Base-by-base conservation (phyloP, 2,888 invertebrate species). In the Tromatobia lineatoria region DNA sequence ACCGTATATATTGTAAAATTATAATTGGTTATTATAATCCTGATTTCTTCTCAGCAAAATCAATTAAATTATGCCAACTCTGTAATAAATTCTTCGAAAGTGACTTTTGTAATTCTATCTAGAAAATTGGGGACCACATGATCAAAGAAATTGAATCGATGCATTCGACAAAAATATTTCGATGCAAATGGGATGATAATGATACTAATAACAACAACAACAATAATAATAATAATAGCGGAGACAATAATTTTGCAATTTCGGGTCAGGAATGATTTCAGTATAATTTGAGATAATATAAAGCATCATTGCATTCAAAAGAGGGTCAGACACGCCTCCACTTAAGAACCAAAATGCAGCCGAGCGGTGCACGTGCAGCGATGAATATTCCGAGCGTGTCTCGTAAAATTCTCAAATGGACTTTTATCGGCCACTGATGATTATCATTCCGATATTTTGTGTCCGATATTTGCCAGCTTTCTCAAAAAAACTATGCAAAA, bases 361-460 rank as follows among this genome's bases (percentile, higher is more conserved):
- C 18, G 45, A 47, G 42, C 45, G 45, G 45, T 61, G 59, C 71
- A 71, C 57, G 73, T 73, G 74, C 74, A 74, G 29, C 61, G 74
- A 61, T n/a, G 34, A 64, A 34, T 29, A 74, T 34, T 61, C 74
- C 8, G 34, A 34, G 13, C 29, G 47, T 29, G 20, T 3, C 34
- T 18, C n/a, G 47, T n/a, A 34, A 47, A 59, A 61, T 47, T 18
- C 18, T 47, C 34, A n/a, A 29, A 34, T 15, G 34, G 3, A 61
- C 20, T 34, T 59, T 13, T 59, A 59, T 59, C 59, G 13, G 29
- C 13, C 29, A 13, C 23, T 2, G 29, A 59, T 29, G 59, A 59
- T 59, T 59, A 59, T 59, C 6, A 15, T 54, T 23, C 23, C 10
- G 54, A 54, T 20, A 11, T 11, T 0, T 20, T 23, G 10, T 20